Evolutionary conservation across 2,113 vertebrate species (phyloP), one percentile per base, ranked within the genome.

Genomic region (Perccottus glenii): DNA sequence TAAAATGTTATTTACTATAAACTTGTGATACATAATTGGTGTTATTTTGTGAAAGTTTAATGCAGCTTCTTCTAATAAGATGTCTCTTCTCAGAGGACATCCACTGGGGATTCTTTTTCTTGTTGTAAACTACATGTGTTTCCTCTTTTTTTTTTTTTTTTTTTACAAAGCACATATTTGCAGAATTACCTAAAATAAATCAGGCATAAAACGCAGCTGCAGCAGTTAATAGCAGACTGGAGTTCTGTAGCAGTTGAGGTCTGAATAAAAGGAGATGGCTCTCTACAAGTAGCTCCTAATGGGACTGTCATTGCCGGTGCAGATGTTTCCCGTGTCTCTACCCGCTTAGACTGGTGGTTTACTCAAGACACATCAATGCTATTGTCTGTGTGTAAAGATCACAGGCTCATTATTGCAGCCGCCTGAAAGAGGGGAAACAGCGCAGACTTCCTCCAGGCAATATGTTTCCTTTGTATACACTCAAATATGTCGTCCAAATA

Each of bases 371-470:
- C 1, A 14, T 14, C 15, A 44, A 69, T 47, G n/a, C 70, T 53
- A 49, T 59, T 83, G 73, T 81, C 69, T 79, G 36, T 5, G 36
- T 5, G 42, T 49, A 45, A 35, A 38, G 59, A 82, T 75, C 53
- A 47, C 15, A 65, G 11, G 67, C 65, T 86, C 33, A 19, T 47
- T 61, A 70, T 38, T 33, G 32, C 60, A 73, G 75, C 36, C 4
- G 32, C 58, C 58, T 70, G 8, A 60, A 60, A 60, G 12, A 61
- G 55, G 60, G 82, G 80, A 87, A 87, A 70, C 58, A 4, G 38
- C 15, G 70, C 60, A 55, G 70, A 80, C 84, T 72, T 79, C 65
- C 84, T 67, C 47, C 48, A 42, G 47, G 27, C 42, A 27, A 14
- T 45, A 53, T 59, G 67, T 62, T 84, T 84, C 83, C 83, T 77